Base-by-base conservation (phyloP, 2,113 vertebrate species). In the Cottus gobio region DNA sequence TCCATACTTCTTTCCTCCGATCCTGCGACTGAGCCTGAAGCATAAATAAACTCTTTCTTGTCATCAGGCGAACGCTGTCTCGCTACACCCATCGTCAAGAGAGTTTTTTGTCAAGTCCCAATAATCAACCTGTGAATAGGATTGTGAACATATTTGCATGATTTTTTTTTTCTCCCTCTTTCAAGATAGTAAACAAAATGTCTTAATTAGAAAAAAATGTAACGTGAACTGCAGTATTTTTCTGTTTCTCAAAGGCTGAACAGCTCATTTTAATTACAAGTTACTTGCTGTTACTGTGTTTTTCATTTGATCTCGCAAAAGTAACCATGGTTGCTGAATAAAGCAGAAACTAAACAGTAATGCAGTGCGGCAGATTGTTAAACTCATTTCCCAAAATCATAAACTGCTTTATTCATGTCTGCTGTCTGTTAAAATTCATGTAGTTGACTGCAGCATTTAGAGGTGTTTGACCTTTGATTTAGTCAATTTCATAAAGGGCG, bases 121-220 rank as follows among this genome's bases (percentile, higher is more conserved):
- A 56, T 88, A 79, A 81, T 85, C 82, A 64, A 87, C 63, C 64
- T 89, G 90, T 91, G 79, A 90, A 92, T 85, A 90, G 24, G 18
- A 81, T 44, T 84, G 80, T 93, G 75, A 87, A 87, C 78, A 87
- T 81, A 90, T 88, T 88, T 93, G 91, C 91, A 93, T 93, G 93
- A 64, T 58, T 13, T 77, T 80, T 77, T 65, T 67, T 44, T 18
- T 72, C n/a, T 31, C 44, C 30, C 37, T 77, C 75, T 83, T 80
- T 82, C 16, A 64, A 85, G 60, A 68, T 81, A 67, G 50, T 71
- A 75, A 36, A 76, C 76, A 37, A 79, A 42, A 50, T 34, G 71
- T 89, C 76, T 85, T 67, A 70, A 70, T 75, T 73, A 77, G 58
- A 30, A 74, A 64, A 82, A 20, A 60, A 62, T 83, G 67, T 79